Evolutionary conservation across 64 coral and sea anemone genomes (phyloP).

Genomic region (Montipora sp.): DNA sequence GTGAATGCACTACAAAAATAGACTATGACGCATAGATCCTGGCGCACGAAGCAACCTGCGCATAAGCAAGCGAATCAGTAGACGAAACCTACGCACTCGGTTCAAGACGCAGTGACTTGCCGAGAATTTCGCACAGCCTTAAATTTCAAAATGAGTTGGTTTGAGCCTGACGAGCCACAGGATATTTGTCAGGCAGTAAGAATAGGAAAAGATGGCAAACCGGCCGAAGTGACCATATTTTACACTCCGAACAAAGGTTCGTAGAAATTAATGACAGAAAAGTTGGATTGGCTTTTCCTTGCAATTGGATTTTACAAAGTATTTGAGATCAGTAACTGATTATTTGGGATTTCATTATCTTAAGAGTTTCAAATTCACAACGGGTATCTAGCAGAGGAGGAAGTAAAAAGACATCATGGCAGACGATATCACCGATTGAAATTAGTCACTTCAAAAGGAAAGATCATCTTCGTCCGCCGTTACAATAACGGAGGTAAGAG

Average conservation of each 20-base stretch:
- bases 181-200: background rate
- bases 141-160: background rate
- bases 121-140: background rate
- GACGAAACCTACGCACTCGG: background rate
- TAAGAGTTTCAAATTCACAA: background rate
- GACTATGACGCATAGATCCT: background rate
- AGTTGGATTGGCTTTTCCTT: background rate
- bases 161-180: background rate
- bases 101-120: background rate
- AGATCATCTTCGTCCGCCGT: background rate
- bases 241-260: background rate
- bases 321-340: background rate
- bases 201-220: background rate
- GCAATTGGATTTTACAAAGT: background rate
- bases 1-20: constrained; percentile 8
- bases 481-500: background rate
- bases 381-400: background rate
- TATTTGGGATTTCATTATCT: background rate
- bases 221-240: constrained; percentile 5
- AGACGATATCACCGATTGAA: background rate
- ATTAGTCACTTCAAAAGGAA: background rate
- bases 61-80: background rate
- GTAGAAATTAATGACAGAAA: background rate
- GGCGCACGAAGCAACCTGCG: background rate
- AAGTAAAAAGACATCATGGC: background rate